phyloP scores from a whole-genome alignment of 2,113 vertebrate species.

The Petrocephalus microphthalmus region DNA sequence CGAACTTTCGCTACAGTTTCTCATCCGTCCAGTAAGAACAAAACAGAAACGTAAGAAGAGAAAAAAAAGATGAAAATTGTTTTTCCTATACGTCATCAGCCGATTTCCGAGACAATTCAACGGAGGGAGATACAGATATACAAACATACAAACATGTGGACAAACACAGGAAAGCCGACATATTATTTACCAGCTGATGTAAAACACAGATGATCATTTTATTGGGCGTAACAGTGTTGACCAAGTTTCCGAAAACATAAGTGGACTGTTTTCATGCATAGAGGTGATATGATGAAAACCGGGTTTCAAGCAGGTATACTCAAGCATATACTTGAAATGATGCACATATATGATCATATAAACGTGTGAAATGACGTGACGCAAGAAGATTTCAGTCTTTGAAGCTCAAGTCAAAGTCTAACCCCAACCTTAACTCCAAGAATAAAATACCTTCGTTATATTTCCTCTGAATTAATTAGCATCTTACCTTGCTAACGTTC shows the following conservation, averaged over 20 bases:
- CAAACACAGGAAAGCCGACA: background rate
- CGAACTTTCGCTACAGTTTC: conserved; percentile 10
- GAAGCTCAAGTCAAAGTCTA: background rate
- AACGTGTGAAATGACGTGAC: background rate
- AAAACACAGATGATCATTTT: background rate
- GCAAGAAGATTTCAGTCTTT: background rate
- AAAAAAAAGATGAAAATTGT: background rate
- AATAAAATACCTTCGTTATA: background rate
- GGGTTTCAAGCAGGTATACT: background rate
- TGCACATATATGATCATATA: background rate
- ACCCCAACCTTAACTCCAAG: background rate
- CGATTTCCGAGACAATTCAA: background rate
- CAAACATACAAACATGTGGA: background rate
- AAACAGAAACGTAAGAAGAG: background rate
- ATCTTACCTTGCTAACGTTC: background rate
- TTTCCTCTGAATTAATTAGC: background rate
- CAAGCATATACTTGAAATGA: background rate
- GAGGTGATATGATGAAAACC: background rate
- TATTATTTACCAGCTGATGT: background rate
- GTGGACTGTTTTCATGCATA: background rate
- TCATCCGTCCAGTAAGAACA: conserved; percentile 10
- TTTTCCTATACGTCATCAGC: background rate
- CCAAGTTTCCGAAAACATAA: background rate
- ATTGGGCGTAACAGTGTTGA: background rate
- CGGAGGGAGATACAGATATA: background rate